These are phyloP conservation scores for Telmatochromis sp. DNA, from an alignment of 2,113 vertebrate species.

Conservation along the genomic window DNA sequence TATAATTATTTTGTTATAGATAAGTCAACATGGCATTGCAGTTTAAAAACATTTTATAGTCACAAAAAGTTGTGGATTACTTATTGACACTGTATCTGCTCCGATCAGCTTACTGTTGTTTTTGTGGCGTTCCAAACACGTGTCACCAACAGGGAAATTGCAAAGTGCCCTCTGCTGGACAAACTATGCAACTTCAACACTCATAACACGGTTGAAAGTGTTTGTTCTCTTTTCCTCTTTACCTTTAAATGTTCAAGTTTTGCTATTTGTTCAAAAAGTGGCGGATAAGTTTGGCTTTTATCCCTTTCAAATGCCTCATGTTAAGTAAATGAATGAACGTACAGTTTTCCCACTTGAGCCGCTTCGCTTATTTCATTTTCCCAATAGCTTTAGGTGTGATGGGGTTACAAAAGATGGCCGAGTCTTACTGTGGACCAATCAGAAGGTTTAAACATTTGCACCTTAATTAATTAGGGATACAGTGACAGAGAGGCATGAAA, in stretches of 20 bases:
- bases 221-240: neutral
- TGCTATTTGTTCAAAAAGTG: neutral
- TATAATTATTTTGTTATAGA: neutral
- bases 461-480: neutral
- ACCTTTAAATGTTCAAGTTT: neutral
- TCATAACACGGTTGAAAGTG: neutral
- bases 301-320: neutral
- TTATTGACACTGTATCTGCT: neutral
- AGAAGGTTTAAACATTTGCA: neutral
- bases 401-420: neutral
- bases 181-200: neutral
- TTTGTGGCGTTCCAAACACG: neutral
- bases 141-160: neutral
- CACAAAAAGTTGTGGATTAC: neutral
- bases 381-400: neutral
- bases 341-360: neutral
- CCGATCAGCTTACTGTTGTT: no score
- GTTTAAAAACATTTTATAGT: neutral
- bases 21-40: neutral
- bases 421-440: neutral
- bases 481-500: neutral
- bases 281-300: fast-evolving
- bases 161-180: neutral
- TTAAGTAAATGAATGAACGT: neutral
- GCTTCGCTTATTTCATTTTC: neutral